Base-by-base conservation (phyloP, 2,113 vertebrate species). In the Tragelaphus scriptus region DNA sequence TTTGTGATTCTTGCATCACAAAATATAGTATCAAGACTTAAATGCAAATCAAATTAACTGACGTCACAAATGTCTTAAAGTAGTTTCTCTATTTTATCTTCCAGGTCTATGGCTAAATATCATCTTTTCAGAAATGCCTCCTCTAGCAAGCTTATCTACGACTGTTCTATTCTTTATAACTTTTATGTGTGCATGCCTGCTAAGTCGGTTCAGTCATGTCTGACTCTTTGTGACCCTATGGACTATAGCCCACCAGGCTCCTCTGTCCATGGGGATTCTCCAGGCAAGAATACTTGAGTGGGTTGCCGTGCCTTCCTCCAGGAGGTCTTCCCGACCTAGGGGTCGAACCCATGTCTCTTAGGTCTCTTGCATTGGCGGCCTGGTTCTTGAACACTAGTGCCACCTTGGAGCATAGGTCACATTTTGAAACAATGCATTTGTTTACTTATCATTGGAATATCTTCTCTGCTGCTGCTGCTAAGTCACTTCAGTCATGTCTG, bases 31-130 rank as follows among this genome's bases (percentile, higher is more conserved):
- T 82, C 26, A 32, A 94, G 30, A 80, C 26, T 19, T 61, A 47
- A 94, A 94, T 36, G 85, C 19, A 63, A 47, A 90, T 90, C 36
- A 92, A 80, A 85, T 7, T 77, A 59, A 89, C 40, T 71, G 49
- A 85, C 2, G 5, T 16, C 79, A n/a, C 9, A 40, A 87, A 97
- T 30, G 36, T 82, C 88, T 96, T 40, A n/a, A 88, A 77, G 77
- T 47, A n/a, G 61, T 65, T 96, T 92, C 90, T 94, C 65, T 47
- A 86, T 85, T 95, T 95, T 95, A 85, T 53, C 32, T 90, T 63
- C 32, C 10, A 90, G 16, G 32, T 56, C 47, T 91, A 91, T 47
- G 32, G 90, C 51, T 94, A 94, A 95, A 30, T n/a, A 88, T 23
- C 14, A 47, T 14, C 56, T 79, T 85, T 91, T 94, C 61, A 95